These are phyloP conservation scores for Orbicella faveolata DNA, from an alignment of 64 coral and sea anemone genomes.

Conservation along the genomic window DNA sequence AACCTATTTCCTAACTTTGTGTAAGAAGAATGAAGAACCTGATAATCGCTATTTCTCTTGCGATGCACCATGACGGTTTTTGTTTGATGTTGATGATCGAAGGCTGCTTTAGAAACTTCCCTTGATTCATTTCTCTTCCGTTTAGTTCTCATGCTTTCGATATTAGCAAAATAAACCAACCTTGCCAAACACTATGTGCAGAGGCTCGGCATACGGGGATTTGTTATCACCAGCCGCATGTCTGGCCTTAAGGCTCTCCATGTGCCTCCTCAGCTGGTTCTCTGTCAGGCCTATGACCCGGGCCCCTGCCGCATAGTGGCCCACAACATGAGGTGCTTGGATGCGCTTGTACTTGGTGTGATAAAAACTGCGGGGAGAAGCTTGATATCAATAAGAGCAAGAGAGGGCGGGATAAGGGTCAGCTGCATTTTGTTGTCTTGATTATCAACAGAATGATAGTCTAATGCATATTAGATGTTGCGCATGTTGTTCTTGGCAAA, in stretches of 20 bases:
- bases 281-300: slow-evolving; percentile 91
- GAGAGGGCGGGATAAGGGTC: too few relatives aligned
- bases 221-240: slow-evolving; percentile 88
- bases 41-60: too few relatives aligned
- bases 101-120: too few relatives aligned
- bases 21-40: too few relatives aligned
- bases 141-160: not conserved
- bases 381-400: not conserved
- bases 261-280: slow-evolving; percentile 90
- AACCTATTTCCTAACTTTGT: too few relatives aligned
- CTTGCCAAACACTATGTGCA: slow-evolving; percentile 85
- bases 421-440: too few relatives aligned
- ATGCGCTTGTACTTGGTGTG: slow-evolving; percentile 91
- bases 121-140: not conserved
- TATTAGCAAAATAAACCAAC: not conserved
- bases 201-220: slow-evolving; percentile 92
- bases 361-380: slow-evolving; percentile 62
- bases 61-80: too few relatives aligned
- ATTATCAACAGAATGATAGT: too few relatives aligned
- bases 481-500: too few relatives aligned
- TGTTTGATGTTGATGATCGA: too few relatives aligned
- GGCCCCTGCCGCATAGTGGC: slow-evolving; percentile 95
- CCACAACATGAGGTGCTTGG: slow-evolving; percentile 97
- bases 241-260: slow-evolving; percentile 86
- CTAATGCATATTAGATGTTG: too few relatives aligned